Evolutionary conservation across 2,797 vertebrate genomes (phyloP).

Genomic region (Hydrophis major): DNA sequence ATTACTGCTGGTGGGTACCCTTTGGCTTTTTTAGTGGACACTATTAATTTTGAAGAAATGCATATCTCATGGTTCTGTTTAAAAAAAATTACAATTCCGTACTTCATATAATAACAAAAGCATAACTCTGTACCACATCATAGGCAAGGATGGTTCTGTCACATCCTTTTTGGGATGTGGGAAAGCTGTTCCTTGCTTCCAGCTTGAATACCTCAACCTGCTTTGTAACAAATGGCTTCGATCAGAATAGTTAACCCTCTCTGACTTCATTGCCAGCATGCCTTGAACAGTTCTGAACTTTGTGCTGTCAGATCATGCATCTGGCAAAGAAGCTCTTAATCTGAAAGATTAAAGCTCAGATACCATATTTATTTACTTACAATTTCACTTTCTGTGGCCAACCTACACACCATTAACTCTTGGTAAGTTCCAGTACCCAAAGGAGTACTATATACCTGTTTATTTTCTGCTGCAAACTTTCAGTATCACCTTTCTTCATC

Average conservation of each 20-base stretch:
- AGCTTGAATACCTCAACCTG: neutral
- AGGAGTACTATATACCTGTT: neutral
- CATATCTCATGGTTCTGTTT: neutral
- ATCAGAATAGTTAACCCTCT: neutral
- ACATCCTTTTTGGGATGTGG: neutral
- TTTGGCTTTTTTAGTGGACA: neutral
- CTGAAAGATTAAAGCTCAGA: neutral
- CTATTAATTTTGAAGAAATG: neutral
- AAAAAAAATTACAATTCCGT: neutral
- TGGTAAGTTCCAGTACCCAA: neutral
- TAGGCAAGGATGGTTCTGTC: neutral
- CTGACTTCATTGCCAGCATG: neutral
- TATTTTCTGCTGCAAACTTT: neutral
- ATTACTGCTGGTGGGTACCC: neutral
- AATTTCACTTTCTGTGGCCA: neutral
- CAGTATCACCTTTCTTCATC: neutral
- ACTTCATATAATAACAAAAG: neutral
- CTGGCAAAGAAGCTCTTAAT: neutral
- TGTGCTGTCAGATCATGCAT: neutral
- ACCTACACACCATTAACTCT: neutral
- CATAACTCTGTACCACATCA: neutral
- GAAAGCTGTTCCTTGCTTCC: neutral
- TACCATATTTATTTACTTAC: neutral
- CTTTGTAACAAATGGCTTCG: neutral
- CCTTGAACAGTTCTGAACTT: neutral